A percentile compares a stretch with the other conserved stretches of the same genome.
phyloP scores from a whole-genome alignment of 2,888 invertebrate genomes.

The Limnephilus marmoratus region DNA sequence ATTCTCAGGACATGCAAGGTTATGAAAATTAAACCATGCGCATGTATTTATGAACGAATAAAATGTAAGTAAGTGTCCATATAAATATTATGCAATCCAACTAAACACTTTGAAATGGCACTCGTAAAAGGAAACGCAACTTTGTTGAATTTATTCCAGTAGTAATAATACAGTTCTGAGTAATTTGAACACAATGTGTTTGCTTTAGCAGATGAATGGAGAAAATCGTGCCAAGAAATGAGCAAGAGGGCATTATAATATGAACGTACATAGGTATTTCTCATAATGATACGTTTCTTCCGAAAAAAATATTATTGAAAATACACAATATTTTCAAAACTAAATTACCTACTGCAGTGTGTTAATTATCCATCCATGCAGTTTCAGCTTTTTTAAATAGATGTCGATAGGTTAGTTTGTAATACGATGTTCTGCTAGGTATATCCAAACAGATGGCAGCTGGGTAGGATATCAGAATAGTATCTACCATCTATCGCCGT shows the following conservation, averaged over 20 bases:
- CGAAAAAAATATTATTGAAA: background rate
- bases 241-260: background rate
- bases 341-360: background rate
- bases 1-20: background rate
- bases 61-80: background rate
- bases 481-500: no score
- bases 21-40: background rate
- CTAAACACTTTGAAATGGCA: background rate
- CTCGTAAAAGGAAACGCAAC: background rate
- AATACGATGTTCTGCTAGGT: no score
- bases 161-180: background rate
- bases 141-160: background rate
- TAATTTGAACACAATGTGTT: conserved; percentile 10
- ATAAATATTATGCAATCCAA: background rate
- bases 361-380: no score
- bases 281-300: background rate
- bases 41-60: background rate
- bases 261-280: background rate
- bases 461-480: no score
- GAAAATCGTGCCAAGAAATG: conserved; percentile 11
- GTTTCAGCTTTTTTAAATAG: no score
- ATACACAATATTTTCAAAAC: background rate
- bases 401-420: no score
- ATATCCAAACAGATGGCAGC: no score
- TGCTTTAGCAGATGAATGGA: conserved; percentile 18